Conservation (phyloP, 2,888 invertebrate species). For the Ypsolopha sequella region DNA sequence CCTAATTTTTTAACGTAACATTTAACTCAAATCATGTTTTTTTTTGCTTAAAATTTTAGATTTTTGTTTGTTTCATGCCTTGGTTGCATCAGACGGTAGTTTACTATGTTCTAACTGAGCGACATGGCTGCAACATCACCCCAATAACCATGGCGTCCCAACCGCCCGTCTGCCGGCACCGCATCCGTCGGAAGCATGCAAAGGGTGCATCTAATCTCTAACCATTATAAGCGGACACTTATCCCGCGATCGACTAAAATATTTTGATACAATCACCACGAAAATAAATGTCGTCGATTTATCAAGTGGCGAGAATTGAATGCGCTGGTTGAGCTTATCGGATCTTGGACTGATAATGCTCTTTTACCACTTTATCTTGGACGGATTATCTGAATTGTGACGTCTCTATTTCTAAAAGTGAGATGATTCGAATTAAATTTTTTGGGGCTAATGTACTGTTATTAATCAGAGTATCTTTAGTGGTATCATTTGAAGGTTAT, state of each 20-base stretch:
- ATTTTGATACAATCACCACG: constrained; percentile 64
- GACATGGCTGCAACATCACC: too few species aligned
- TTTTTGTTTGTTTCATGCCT: too few species aligned
- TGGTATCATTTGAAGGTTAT: background rate
- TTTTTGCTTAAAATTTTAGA: too few species aligned
- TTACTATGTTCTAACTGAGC: too few species aligned
- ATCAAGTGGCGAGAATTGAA: constrained; percentile 36
- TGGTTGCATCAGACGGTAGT: too few species aligned
- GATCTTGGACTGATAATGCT: constrained; percentile 42
- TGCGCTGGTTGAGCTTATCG: constrained; percentile 27
- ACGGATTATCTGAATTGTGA: constrained; percentile 39
- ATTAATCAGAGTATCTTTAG: constrained; percentile 15
- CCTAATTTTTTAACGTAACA: too few species aligned
- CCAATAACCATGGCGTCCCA: constrained; percentile 11
- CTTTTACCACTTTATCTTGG: constrained; percentile 47
- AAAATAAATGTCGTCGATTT: constrained; percentile 63
- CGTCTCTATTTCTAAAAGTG: constrained; percentile 39
- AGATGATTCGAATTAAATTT: background rate
- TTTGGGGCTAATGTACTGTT: constrained; percentile 27
- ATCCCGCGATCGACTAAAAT: constrained; percentile 57
- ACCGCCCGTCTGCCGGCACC: constrained; percentile 20
- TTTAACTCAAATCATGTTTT: too few species aligned
- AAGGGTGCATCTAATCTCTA: constrained; percentile 36
- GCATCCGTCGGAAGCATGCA: constrained; percentile 18
- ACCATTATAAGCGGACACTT: constrained; percentile 54